These are phyloP conservation scores for Bibio marci DNA, from an alignment of 2,888 invertebrate genomes.

Conservation along the genomic window DNA sequence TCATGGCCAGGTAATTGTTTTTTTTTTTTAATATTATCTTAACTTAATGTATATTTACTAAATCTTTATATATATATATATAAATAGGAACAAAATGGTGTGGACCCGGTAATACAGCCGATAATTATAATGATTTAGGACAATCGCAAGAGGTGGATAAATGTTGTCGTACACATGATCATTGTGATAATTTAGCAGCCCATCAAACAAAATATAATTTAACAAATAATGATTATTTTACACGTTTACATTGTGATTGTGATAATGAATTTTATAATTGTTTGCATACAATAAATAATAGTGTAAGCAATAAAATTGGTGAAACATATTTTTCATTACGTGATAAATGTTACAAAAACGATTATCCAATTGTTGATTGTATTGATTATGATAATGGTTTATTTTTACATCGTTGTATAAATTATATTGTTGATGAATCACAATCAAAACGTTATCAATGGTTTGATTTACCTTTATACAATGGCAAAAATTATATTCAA, in stretches of 20 bases:
- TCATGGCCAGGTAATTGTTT: too few relatives aligned
- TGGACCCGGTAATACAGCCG: slow-evolving; percentile 69
- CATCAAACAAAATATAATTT: slow-evolving; percentile 17
- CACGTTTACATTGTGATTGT: slow-evolving; percentile 25
- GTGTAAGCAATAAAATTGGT: slow-evolving; percentile 21
- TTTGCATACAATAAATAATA: slow-evolving; percentile 19
- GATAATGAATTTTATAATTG: slow-evolving; percentile 27
- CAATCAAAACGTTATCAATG: slow-evolving; percentile 22
- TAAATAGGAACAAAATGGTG: slow-evolving; percentile 73
- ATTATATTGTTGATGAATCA: slow-evolving; percentile 19
- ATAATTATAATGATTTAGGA: slow-evolving; percentile 63
- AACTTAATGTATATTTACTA: too few relatives aligned
- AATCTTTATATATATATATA: too few relatives aligned
- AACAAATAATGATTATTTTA: slow-evolving; percentile 24
- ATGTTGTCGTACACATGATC: slow-evolving; percentile 77
- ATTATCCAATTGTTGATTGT: slow-evolving; percentile 20
- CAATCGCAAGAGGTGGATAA: slow-evolving; percentile 63
- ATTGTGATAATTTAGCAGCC: slow-evolving; percentile 25
- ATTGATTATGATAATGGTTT: slow-evolving; percentile 19
- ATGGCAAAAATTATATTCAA: slow-evolving; percentile 1
- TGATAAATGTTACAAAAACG: slow-evolving; percentile 19
- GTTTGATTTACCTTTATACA: slow-evolving; percentile 25
- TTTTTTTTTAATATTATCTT: too few relatives aligned
- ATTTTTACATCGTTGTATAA: slow-evolving; percentile 22
- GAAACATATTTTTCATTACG: slow-evolving; percentile 22